These are phyloP conservation scores for Falcunculus frontatus DNA, from an alignment of 2,113 vertebrate species.

Conservation along the genomic window DNA sequence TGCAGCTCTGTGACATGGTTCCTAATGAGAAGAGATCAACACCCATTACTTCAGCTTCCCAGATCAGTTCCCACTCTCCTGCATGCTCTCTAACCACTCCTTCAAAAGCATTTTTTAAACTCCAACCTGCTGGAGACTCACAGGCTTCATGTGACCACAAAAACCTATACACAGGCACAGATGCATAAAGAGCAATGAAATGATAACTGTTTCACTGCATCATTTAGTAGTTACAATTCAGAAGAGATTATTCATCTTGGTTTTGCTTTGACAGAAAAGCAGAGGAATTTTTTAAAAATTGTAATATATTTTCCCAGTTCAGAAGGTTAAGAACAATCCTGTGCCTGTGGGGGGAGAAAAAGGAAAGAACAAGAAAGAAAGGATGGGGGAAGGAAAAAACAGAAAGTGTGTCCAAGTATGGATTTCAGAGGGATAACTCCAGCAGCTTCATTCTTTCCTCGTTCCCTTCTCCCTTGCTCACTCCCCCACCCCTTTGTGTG, in stretches of 20 bases:
- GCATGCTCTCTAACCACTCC: neutral
- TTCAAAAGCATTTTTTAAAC: constrained; percentile 4
- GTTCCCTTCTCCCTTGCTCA: neutral
- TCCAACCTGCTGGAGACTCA: constrained; percentile 12
- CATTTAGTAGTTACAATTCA: constrained; percentile 11
- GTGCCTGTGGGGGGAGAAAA: neutral
- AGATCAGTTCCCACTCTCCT: neutral
- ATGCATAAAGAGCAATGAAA: neutral
- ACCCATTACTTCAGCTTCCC: neutral
- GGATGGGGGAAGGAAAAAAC: neutral
- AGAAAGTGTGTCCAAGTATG: neutral
- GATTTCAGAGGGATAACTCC: constrained; percentile 8
- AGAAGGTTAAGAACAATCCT: constrained; percentile 5
- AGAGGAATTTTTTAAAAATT: rapidly evolving
- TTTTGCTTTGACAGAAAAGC: constrained; percentile 1
- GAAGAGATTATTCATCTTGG: constrained; percentile 1
- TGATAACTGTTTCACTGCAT: neutral
- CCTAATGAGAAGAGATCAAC: neutral
- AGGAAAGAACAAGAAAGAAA: neutral
- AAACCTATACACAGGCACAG: neutral
- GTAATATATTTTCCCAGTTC: neutral
- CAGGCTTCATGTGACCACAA: neutral
- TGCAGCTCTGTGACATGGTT: neutral
- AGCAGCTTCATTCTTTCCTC: constrained; percentile 1
- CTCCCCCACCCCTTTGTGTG: constrained; percentile 8